Percentiles rank a stretch among this genome's conserved stretches.
Evolutionary conservation across 1,140 invertebrate genomes (phyloP).

Genomic region (Cataglyphis hispanica): DNA sequence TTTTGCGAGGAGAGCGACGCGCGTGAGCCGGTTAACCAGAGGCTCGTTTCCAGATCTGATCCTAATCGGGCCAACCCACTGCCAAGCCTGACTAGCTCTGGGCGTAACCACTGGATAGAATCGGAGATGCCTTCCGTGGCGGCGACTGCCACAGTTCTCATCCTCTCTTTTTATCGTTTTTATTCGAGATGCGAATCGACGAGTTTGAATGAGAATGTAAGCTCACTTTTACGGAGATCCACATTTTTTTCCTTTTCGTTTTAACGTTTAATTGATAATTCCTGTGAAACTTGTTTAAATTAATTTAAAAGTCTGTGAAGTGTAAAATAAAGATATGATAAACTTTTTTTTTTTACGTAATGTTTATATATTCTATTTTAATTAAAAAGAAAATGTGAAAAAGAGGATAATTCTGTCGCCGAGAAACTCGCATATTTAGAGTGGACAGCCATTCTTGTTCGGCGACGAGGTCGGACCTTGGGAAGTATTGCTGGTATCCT

Average conservation of each 20-base stretch:
- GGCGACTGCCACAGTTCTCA: constrained; percentile 32
- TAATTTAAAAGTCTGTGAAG: too few species aligned
- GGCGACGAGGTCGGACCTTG: not conserved
- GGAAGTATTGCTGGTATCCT: not conserved
- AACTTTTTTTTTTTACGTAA: not conserved
- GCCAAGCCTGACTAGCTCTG: constrained; percentile 77
- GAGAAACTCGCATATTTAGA: not conserved
- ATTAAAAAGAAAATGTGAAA: not conserved
- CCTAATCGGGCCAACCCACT: constrained; percentile 79
- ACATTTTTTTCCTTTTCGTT: not conserved
- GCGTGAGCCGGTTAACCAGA: constrained; percentile 65
- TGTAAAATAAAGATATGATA: not conserved
- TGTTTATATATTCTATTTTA: constrained; percentile 1
- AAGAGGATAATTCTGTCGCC: too few species aligned
- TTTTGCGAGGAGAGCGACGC: constrained; percentile 66
- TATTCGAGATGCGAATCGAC: constrained; percentile 61
- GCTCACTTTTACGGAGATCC: constrained; percentile 19
- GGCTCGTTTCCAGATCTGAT: constrained; percentile 61
- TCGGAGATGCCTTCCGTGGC: constrained; percentile 60
- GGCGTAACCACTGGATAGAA: constrained; percentile 79
- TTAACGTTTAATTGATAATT: not conserved
- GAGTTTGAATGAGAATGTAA: constrained; percentile 29
- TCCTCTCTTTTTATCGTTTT: constrained; percentile 53
- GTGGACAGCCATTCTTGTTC: too few species aligned
- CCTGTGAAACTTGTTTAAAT: not conserved